Percentiles rank a stretch among this genome's conserved stretches.
Evolutionary conservation across 2,797 vertebrate species (phyloP).

Genomic region (Labeo calbasu): DNA sequence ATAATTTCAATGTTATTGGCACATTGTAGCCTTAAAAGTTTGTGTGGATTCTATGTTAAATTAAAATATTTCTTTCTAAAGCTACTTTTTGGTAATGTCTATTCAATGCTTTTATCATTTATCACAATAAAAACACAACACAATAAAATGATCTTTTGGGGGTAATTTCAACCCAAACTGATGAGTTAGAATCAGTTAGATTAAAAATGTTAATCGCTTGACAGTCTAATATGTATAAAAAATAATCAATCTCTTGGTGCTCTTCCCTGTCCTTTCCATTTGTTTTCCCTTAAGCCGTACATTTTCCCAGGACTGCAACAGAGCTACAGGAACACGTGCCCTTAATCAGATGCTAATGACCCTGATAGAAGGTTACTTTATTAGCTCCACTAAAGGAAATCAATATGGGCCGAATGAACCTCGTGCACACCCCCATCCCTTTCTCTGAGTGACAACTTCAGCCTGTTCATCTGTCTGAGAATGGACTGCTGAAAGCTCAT

Average conservation of each 20-base stretch:
- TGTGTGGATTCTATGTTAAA: too few relatives aligned
- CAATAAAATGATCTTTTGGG: neutral
- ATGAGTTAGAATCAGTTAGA: neutral
- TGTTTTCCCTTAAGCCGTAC: constrained; percentile 43
- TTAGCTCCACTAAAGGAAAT: constrained; percentile 75
- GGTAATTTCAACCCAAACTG: neutral
- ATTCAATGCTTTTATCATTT: neutral
- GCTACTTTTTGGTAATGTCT: too few relatives aligned
- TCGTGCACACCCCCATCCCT: constrained; percentile 51
- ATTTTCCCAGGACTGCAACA: constrained; percentile 47
- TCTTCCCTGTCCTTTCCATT: constrained; percentile 55
- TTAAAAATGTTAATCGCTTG: neutral
- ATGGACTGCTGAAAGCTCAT: constrained; percentile 16
- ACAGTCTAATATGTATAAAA: neutral
- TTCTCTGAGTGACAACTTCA: constrained; percentile 8
- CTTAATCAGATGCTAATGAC: constrained; percentile 65
- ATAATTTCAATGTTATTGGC: too few relatives aligned
- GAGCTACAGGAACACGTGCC: constrained; percentile 17
- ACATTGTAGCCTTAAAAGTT: too few relatives aligned
- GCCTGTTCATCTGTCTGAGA: constrained; percentile 6
- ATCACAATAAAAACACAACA: neutral
- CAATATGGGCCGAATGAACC: constrained; percentile 68
- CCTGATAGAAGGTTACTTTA: constrained; percentile 76
- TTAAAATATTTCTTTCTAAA: too few relatives aligned
- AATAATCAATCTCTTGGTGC: neutral